These are phyloP conservation scores for Manis crassicaudata DNA, from an alignment of 2,797 vertebrate species.

Conservation along the genomic window DNA sequence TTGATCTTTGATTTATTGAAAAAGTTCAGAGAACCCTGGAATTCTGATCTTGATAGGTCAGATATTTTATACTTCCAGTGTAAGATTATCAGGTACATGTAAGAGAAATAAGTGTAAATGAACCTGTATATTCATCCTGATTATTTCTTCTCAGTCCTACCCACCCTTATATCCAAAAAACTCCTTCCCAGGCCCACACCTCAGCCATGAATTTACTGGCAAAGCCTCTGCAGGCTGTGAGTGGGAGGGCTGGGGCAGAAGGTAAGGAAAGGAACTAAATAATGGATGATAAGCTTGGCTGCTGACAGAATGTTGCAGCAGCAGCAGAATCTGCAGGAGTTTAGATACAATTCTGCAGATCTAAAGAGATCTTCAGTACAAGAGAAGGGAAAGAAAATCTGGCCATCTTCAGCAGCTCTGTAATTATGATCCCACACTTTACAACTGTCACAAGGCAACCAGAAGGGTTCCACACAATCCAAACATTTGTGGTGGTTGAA, in stretches of 20 bases:
- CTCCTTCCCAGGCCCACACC: conserved; percentile 33
- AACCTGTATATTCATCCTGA: conserved; percentile 27
- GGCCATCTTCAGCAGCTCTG: not conserved
- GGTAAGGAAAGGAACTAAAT: conserved; percentile 75
- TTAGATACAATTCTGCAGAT: not conserved
- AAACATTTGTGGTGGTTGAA: not conserved
- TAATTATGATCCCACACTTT: not conserved
- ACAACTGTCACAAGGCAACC: not conserved
- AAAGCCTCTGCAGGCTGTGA: not conserved
- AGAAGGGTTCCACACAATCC: not conserved
- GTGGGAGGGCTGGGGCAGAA: not conserved
- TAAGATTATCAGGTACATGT: not conserved
- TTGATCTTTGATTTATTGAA: conserved; percentile 14
- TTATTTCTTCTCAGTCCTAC: conserved; percentile 54
- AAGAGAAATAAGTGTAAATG: conserved; percentile 47
- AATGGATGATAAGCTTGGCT: conserved; percentile 75
- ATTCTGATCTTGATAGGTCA: not conserved
- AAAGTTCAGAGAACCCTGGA: not conserved
- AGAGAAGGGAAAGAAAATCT: not conserved
- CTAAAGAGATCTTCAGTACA: not conserved
- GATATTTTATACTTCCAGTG: not conserved
- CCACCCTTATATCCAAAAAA: conserved; percentile 14
- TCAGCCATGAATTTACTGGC: conserved; percentile 28
- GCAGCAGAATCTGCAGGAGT: conserved; percentile 63
- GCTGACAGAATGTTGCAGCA: conserved; percentile 62